phyloP scores from a whole-genome alignment of 2,113 vertebrate species.

The Malurus elegans region DNA sequence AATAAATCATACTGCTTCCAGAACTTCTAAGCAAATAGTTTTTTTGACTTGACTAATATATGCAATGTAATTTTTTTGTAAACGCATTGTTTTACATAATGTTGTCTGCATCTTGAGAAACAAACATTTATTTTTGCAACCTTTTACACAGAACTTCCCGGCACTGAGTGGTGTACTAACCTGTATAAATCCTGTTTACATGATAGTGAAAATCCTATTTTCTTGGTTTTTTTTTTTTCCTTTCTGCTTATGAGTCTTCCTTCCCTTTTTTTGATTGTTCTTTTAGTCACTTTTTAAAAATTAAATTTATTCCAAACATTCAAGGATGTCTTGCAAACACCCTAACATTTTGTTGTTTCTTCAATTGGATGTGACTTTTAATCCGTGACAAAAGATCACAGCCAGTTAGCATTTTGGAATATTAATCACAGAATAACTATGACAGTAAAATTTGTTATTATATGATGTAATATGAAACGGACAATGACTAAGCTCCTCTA shows the following conservation, averaged over 20 bases:
- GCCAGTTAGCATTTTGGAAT: neutral
- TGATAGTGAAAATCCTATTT: neutral
- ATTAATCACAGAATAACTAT: neutral
- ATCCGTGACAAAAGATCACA: neutral
- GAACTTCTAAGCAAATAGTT: neutral
- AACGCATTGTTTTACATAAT: neutral
- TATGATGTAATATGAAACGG: neutral
- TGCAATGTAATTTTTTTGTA: neutral
- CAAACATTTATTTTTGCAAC: neutral
- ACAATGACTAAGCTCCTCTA: neutral
- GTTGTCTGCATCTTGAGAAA: neutral
- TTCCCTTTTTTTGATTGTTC: neutral
- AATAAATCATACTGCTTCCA: neutral
- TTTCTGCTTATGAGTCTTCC: neutral
- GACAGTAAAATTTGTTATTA: neutral
- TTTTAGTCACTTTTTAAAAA: neutral
- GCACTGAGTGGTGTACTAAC: neutral
- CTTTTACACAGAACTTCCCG: neutral
- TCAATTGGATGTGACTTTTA: neutral
- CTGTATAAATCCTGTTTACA: neutral
- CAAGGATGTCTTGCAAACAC: neutral
- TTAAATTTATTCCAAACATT: neutral
- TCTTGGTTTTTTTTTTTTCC: neutral
- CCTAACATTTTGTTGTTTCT: neutral
- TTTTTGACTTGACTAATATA: neutral